Conservation (phyloP, 2,888 invertebrate species). For the Ceramica pisi region DNA sequence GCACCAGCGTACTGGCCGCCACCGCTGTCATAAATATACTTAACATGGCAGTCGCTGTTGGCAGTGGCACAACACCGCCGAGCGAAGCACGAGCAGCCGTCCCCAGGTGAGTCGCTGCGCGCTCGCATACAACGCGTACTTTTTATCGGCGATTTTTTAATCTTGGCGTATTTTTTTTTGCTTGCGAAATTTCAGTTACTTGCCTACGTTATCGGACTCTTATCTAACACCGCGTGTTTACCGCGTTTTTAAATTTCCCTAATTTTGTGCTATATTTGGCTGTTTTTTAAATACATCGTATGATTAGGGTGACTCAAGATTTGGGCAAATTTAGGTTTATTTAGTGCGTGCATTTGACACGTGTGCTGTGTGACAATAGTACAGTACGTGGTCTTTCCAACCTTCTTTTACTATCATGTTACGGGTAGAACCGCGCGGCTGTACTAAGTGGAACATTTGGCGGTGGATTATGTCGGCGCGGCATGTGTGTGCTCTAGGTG, state of each 20-base stretch:
- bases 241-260: conserved; percentile 22
- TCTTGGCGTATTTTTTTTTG: conserved; percentile 60
- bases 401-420: conserved; percentile 40
- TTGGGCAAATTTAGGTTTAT: conserved; percentile 1
- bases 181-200: conserved; percentile 72
- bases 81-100: conserved; percentile 66
- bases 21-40: conserved; percentile 80
- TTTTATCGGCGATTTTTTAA: conserved; percentile 56
- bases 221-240: conserved; percentile 67
- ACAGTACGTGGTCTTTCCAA: conserved; percentile 22
- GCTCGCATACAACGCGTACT: conserved; percentile 48
- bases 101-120: conserved; percentile 84
- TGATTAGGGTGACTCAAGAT: not conserved
- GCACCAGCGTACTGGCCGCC: conserved; percentile 82
- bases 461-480: conserved; percentile 44
- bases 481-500: conserved; percentile 48
- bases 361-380: conserved; percentile 28
- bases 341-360: conserved; percentile 3
- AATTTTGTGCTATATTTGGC: not conserved
- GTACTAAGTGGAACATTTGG: conserved; percentile 43
- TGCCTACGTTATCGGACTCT: conserved; percentile 68
- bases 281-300: not conserved
- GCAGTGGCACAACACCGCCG: conserved; percentile 76
- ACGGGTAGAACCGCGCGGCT: conserved; percentile 13
- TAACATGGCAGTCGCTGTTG: conserved; percentile 69